phyloP scores from a whole-genome alignment of 1,140 invertebrate species.

The Cryptotermes secundus region DNA sequence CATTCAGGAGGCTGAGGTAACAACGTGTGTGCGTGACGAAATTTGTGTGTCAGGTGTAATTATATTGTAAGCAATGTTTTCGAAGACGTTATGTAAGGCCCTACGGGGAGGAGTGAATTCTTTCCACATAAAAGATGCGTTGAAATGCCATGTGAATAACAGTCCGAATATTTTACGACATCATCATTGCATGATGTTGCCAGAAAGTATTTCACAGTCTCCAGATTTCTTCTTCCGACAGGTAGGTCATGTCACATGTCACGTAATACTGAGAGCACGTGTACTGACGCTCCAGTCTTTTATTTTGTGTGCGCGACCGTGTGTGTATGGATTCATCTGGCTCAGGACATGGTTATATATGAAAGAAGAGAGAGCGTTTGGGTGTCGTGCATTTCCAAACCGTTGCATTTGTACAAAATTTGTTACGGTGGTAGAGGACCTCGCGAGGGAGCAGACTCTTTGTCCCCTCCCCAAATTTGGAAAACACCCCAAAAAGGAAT shows the following conservation, averaged over 20 bases:
- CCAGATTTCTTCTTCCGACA: constrained; percentile 24
- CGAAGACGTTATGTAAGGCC: background rate
- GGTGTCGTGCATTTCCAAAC: no score
- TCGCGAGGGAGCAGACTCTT: no score
- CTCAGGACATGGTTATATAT: no score
- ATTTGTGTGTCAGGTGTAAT: background rate
- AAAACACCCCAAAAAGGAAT: no score
- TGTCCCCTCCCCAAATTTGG: no score
- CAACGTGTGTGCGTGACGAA: background rate
- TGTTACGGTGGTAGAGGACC: no score
- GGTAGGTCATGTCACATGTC: background rate
- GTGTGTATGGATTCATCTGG: no score
- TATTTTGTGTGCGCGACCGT: no score
- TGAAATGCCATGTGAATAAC: background rate
- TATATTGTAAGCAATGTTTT: background rate
- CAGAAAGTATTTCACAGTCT: constrained; percentile 8
- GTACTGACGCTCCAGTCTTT: no score
- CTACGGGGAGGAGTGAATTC: background rate
- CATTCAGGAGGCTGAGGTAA: background rate
- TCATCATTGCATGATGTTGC: constrained; percentile 2
- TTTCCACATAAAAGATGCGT: background rate
- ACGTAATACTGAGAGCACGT: no score
- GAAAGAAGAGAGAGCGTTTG: no score
- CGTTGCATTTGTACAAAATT: no score
- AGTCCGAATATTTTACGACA: background rate